Conservation (phyloP, 2,888 invertebrate genomes). For the Ophion costatus region DNA sequence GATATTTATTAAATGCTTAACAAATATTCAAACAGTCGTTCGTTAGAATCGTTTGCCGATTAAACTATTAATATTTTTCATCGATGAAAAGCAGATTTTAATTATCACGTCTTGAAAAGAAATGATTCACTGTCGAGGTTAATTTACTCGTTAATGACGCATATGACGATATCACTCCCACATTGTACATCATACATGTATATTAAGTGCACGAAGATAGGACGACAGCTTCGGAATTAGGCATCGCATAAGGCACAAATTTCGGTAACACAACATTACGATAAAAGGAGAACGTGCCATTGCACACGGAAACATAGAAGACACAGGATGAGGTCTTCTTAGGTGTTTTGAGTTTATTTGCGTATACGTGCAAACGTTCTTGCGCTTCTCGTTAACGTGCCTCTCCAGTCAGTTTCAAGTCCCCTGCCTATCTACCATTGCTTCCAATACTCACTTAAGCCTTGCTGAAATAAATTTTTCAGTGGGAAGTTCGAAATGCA, state of each 20-base stretch:
- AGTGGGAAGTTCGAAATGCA: neutral
- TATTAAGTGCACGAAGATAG: neutral
- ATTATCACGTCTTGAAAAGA: neutral
- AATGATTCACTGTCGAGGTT: slow-evolving; percentile 4
- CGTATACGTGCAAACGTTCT: neutral
- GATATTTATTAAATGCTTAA: neutral
- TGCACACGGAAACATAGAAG: neutral
- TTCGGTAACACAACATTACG: neutral
- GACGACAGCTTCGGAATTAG: neutral
- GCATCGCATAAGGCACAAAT: neutral
- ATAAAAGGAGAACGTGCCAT: neutral
- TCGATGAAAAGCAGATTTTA: neutral
- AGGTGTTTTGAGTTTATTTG: neutral
- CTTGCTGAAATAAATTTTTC: neutral
- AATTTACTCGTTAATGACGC: neutral
- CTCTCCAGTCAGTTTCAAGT: neutral
- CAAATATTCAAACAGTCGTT: neutral
- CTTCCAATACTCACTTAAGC: neutral
- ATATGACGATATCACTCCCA: neutral
- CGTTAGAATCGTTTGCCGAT: neutral
- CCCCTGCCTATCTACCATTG: neutral
- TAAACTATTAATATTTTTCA: neutral
- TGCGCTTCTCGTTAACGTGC: neutral
- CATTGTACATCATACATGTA: neutral
- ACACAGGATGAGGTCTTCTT: neutral